Conservation (phyloP, 2,113 vertebrate genomes). For the Corydoras maculifer region DNA sequence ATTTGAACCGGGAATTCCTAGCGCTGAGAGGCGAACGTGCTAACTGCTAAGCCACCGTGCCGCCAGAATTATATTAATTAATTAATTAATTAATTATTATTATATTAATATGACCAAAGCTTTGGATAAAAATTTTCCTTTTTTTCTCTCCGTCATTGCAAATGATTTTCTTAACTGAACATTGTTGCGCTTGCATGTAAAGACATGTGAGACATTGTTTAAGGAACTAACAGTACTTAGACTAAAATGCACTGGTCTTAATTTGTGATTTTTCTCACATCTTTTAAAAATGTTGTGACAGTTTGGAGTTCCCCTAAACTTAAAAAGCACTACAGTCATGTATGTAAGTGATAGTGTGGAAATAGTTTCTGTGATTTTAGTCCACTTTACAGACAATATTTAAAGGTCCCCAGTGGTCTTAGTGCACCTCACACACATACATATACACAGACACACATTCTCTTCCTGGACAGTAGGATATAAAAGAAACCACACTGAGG, state of each 20-base stretch:
- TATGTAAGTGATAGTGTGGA: conserved; percentile 21
- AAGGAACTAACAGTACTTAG: conserved; percentile 9
- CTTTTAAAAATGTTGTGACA: conserved; percentile 12
- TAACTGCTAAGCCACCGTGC: no score
- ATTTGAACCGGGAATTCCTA: no score
- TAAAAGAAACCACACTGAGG: conserved; percentile 25
- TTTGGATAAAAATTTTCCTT: no score
- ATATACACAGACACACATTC: conserved; percentile 5
- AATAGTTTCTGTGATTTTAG: conserved; percentile 18
- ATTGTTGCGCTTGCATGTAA: not conserved
- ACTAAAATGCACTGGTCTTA: conserved; percentile 16
- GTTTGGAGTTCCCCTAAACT: conserved; percentile 39
- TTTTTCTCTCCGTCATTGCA: no score
- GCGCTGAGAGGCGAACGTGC: no score
- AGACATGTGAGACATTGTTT: conserved; percentile 3
- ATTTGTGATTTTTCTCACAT: conserved; percentile 22
- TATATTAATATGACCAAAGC: no score
- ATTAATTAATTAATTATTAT: no score
- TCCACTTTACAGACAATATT: conserved; percentile 29
- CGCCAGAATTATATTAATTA: no score
- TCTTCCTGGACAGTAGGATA: conserved; percentile 31
- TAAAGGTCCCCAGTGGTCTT: conserved; percentile 10
- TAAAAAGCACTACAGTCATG: conserved; percentile 10
- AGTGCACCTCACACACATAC: conserved; percentile 16
- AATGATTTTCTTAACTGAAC: no score